Evolutionary conservation across 2,888 invertebrate species (phyloP), one percentile per base, ranked within the genome.

Genomic region (Zaprionus bogoriensis): DNA sequence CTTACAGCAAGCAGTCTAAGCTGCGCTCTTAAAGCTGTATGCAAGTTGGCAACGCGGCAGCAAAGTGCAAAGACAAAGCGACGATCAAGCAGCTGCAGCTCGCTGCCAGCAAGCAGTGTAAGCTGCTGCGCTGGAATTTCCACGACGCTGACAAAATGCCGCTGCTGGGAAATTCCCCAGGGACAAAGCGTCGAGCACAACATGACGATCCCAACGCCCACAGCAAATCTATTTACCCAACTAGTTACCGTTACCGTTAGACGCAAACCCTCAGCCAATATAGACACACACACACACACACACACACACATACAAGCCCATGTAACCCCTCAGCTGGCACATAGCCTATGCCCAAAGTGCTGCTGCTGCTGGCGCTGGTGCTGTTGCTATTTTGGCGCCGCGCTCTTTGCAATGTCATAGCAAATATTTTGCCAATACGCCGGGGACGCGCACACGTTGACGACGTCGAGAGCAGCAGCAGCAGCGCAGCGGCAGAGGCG

Each of bases 391-490:
- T 83, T 80, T 80, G 80, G 80, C 67, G 62, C 77, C 77, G 71
- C 71, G 71, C 78, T 78, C 65, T 77, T 76, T 76, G 77, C 76
- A 78, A 74, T 78, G 77, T 82, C 82, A 85, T 85, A 80, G 85
- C 72, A 86, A 83, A 83, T 83, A 86, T 83, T 83, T 83, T 83
- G 86, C 74, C 83, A 86, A 83, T 83, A 83, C 83, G 41, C 86
- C 4, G 27, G 78, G 77, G 82, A 85, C 59, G 62, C 65, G 74
- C 77, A 69, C 82, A 80, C 74, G 78, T 80, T 84, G 84, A 76
- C 81, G 57, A 41, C 73, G 69, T 62, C 71, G 74, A 51, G 62
- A 38, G 25, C 46, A 57, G 55, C 71, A 67, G 61, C 65, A 22
- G 28, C n/a, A 12, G 14, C n/a, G n/a, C 42, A 44, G 42, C 25